Conservation (phyloP, 2,113 vertebrate species). For the Leiothrix lutea region DNA sequence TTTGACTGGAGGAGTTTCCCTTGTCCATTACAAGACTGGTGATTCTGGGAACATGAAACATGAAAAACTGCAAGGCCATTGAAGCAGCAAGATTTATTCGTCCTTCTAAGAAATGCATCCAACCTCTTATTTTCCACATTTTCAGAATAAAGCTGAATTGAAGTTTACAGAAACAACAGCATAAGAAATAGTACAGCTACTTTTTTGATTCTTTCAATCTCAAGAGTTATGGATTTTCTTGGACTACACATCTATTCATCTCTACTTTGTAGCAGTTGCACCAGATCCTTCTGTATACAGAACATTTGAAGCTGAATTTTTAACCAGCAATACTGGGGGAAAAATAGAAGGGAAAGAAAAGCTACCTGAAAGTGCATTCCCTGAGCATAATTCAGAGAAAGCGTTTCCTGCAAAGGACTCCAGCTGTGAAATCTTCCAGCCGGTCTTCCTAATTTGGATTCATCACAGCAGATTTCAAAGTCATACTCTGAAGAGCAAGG, state of each 20-base stretch:
- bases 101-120: background rate
- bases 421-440: background rate
- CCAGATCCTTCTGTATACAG: background rate
- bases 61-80: fast-evolving
- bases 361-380: background rate
- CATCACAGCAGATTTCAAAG: background rate
- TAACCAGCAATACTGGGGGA: background rate
- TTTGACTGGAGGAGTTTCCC: background rate
- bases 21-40: background rate
- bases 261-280: background rate
- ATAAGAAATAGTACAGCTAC: background rate
- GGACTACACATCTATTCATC: background rate
- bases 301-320: background rate
- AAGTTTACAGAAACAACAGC: background rate
- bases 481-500: background rate
- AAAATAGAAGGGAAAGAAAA: too few relatives aligned
- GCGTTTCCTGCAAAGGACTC: background rate
- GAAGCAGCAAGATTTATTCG: background rate
- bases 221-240: background rate
- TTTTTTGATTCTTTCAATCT: background rate
- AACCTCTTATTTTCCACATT: background rate
- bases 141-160: background rate
- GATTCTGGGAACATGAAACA: background rate
- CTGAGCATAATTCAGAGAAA: background rate
- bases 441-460: background rate